Evolutionary conservation across 2,888 invertebrate genomes (phyloP).

Genomic region (Eupeodes luniger): DNA sequence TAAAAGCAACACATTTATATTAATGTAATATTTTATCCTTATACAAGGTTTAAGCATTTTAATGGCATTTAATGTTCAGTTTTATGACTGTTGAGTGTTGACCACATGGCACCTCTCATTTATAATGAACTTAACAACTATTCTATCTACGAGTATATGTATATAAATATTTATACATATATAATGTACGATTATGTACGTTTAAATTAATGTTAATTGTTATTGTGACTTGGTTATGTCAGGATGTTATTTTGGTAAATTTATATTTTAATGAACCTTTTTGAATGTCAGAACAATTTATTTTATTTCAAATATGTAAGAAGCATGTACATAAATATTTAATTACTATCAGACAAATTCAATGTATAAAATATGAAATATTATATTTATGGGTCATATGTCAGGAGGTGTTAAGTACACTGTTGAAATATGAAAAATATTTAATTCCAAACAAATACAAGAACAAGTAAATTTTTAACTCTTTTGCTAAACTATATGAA

Average conservation of each 20-base stretch:
- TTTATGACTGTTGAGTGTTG: constrained; percentile 1
- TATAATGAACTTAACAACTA: constrained; percentile 9
- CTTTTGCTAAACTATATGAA: too few species aligned
- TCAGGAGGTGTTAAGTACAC: too few species aligned
- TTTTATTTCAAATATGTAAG: not conserved
- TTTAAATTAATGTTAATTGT: constrained; percentile 5
- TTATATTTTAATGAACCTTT: not conserved
- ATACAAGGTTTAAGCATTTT: not conserved
- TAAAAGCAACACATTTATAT: not conserved
- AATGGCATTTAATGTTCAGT: constrained; percentile 2
- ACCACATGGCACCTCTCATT: constrained; percentile 5
- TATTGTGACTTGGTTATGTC: not conserved
- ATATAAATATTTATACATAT: too few species aligned
- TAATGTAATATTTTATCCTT: not conserved
- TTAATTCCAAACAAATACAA: too few species aligned
- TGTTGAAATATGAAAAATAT: too few species aligned
- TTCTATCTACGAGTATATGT: not conserved
- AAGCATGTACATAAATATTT: not conserved
- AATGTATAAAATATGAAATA: not conserved
- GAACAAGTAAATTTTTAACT: too few species aligned
- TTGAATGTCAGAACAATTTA: not conserved
- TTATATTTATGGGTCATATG: too few species aligned
- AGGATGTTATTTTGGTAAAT: constrained; percentile 19
- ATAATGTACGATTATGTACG: too few species aligned
- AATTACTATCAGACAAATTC: not conserved